Evolutionary conservation across 2,888 invertebrate species (phyloP).

Genomic region (Amitus sp.): DNA sequence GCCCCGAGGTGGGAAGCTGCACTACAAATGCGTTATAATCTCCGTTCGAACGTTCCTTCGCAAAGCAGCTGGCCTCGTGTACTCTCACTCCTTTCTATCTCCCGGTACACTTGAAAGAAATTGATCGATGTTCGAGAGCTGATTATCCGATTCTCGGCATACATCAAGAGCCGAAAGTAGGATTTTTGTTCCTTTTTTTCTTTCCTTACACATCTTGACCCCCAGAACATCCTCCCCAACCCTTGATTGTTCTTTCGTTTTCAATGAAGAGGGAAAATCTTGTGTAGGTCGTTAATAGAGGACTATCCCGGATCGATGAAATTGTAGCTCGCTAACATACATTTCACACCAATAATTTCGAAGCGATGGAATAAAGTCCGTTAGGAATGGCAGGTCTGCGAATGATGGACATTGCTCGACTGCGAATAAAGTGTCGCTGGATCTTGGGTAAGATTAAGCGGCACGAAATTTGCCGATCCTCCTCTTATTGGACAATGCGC

Average conservation of each 20-base stretch:
- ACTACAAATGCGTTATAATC: slow-evolving; percentile 63
- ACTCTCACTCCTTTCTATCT: slow-evolving; percentile 37
- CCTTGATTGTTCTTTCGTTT: too few species aligned
- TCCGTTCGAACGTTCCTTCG: slow-evolving; percentile 52
- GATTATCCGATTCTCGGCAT: slow-evolving; percentile 30
- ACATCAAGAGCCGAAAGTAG: slow-evolving; percentile 34
- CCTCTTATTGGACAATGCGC: slow-evolving; percentile 45
- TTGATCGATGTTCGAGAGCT: slow-evolving; percentile 35
- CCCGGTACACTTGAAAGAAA: slow-evolving; percentile 32
- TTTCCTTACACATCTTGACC: too few species aligned
- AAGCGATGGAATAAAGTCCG: slow-evolving; percentile 23
- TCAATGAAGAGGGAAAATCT: too few species aligned
- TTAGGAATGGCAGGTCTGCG: slow-evolving; percentile 41
- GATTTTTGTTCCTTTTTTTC: too few species aligned
- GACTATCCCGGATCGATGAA: background rate
- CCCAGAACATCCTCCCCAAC: too few species aligned
- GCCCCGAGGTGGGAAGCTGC: slow-evolving; percentile 61
- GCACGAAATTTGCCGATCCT: slow-evolving; percentile 44
- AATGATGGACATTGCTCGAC: slow-evolving; percentile 47
- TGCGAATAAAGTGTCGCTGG: slow-evolving; percentile 51
- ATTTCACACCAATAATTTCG: background rate
- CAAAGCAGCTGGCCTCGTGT: slow-evolving; percentile 54
- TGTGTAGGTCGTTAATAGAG: too few species aligned
- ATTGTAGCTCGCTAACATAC: background rate
- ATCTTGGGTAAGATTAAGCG: slow-evolving; percentile 36